These are phyloP conservation scores for Chelonus insularis DNA, from an alignment of 1,140 invertebrate genomes.

Conservation along the genomic window DNA sequence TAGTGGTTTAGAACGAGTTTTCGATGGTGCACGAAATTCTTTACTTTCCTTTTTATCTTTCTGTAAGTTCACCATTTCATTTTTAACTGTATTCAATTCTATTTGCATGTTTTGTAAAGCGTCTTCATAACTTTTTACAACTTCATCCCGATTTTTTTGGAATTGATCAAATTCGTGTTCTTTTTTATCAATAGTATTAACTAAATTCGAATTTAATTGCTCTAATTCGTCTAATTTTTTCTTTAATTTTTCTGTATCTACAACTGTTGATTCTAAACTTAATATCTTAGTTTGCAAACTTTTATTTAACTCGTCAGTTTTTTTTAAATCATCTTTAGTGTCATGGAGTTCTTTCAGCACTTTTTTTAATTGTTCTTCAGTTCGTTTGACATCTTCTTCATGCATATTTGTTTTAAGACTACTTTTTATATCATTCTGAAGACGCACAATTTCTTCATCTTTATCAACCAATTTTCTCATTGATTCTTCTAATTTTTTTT, in stretches of 20 bases:
- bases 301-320: not conserved
- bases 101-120: slow-evolving; percentile 40
- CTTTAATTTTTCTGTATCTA: not conserved
- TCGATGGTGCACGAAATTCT: slow-evolving; percentile 17
- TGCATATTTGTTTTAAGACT: not conserved
- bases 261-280: slow-evolving; percentile 1
- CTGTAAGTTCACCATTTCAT: slow-evolving; percentile 39
- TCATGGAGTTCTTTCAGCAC: slow-evolving; percentile 23
- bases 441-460: slow-evolving; percentile 21
- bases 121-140: slow-evolving; percentile 42
- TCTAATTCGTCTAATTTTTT: slow-evolving; percentile 12
- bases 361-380: slow-evolving; percentile 25
- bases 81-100: slow-evolving; percentile 39
- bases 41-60: slow-evolving; percentile 28
- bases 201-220: not conserved
- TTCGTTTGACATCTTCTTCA: not conserved
- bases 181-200: slow-evolving; percentile 16
- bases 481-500: not conserved
- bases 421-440: slow-evolving; percentile 17
- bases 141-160: slow-evolving; percentile 42
- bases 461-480: slow-evolving; percentile 14
- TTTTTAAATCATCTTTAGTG: slow-evolving; percentile 3
- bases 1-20: not conserved
- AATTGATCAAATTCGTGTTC: slow-evolving; percentile 47
- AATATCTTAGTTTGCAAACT: slow-evolving; percentile 1